Evolutionary conservation across 2,113 vertebrate species (phyloP).

Genomic region (Otocyon megalotis): DNA sequence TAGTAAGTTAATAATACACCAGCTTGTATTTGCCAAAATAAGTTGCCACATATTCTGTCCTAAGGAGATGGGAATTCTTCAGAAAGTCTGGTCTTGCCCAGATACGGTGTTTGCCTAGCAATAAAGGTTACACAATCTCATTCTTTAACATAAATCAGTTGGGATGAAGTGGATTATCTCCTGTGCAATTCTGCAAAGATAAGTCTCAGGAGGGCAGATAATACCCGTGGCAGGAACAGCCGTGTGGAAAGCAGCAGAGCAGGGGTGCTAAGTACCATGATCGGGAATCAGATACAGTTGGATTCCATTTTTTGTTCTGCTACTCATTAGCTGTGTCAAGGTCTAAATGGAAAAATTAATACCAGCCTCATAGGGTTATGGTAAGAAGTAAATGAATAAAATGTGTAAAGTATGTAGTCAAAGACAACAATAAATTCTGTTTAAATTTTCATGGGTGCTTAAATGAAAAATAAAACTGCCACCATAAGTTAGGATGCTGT

Average conservation of each 20-base stretch:
- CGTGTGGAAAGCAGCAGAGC: accelerated
- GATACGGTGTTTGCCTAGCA: background rate
- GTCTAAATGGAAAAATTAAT: background rate
- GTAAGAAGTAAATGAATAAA: background rate
- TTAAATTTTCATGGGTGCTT: background rate
- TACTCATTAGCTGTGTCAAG: background rate
- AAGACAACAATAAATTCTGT: background rate
- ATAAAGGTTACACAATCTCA: background rate
- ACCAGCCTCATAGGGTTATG: background rate
- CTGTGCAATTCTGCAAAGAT: background rate
- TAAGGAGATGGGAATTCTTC: background rate
- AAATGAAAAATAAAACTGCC: background rate
- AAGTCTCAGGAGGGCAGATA: background rate
- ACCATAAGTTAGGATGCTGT: accelerated
- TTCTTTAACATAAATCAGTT: background rate
- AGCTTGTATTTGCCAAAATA: background rate
- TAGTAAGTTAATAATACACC: background rate
- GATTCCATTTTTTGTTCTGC: background rate
- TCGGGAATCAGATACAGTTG: accelerated
- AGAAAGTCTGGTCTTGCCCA: background rate
- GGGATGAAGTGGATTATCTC: background rate
- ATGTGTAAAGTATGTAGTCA: background rate
- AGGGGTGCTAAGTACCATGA: background rate
- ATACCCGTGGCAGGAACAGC: accelerated
- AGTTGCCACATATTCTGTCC: background rate